phyloP scores from a whole-genome alignment of 2,113 vertebrate genomes.

The Cryptomyrus ogoouensis region DNA sequence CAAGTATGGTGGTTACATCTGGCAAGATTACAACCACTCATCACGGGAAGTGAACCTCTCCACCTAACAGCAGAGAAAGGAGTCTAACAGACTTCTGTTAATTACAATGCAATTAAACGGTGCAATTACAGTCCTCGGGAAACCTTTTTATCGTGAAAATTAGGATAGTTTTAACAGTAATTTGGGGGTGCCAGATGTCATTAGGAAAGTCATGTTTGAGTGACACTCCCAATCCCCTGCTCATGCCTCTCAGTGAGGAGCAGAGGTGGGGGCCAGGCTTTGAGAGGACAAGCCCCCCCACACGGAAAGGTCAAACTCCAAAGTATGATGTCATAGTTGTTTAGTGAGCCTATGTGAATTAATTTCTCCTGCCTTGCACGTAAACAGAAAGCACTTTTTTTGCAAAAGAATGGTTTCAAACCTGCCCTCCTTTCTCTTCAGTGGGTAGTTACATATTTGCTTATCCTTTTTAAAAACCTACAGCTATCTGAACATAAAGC shows the following conservation, averaged over 20 bases:
- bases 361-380: not conserved
- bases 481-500: not conserved
- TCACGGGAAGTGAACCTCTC: not conserved
- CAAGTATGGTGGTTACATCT: not conserved
- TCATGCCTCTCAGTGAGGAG: not conserved
- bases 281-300: not conserved
- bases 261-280: not conserved
- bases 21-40: not conserved
- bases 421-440: not conserved
- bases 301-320: not conserved
- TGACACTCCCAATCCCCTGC: not conserved
- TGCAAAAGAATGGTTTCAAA: not conserved
- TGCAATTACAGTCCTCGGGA: not conserved
- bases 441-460: not conserved
- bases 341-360: not conserved
- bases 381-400: not conserved
- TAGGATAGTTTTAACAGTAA: constrained; percentile 9
- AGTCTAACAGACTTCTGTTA: not conserved
- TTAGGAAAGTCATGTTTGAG: not conserved
- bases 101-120: constrained; percentile 2
- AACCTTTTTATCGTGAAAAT: not conserved
- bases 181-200: constrained; percentile 12
- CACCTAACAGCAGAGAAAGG: not conserved
- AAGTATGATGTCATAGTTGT: not conserved
- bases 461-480: not conserved